Evolutionary conservation across 2,113 vertebrate genomes (phyloP).

Genomic region (Oenanthe melanoleuca): DNA sequence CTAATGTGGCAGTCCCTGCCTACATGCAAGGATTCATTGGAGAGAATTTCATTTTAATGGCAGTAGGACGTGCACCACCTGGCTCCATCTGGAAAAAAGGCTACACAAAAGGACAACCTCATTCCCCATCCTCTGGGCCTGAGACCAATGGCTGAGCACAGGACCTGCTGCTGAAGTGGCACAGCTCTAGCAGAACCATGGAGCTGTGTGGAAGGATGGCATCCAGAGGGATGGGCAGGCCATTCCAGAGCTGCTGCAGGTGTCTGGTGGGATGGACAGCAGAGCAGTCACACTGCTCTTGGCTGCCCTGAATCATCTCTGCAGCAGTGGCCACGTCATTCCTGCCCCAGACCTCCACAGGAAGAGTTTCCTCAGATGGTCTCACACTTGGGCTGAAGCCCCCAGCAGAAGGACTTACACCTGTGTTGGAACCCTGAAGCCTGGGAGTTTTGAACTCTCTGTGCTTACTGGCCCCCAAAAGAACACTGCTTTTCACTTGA

Average conservation of each 20-base stretch:
- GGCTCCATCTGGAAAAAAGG: background rate
- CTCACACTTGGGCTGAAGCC: background rate
- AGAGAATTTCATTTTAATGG: background rate
- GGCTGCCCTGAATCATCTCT: background rate
- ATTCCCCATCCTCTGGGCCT: background rate
- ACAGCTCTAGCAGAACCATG: background rate
- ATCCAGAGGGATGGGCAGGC: rapidly evolving
- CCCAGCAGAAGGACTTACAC: background rate
- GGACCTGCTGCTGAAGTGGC: background rate
- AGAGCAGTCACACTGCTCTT: background rate
- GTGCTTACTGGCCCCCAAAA: too few relatives aligned
- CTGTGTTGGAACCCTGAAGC: too few relatives aligned
- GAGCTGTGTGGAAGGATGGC: background rate
- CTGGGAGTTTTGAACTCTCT: too few relatives aligned
- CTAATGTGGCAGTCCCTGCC: background rate
- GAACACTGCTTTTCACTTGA: too few relatives aligned
- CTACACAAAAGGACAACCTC: background rate
- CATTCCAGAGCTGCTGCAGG: background rate
- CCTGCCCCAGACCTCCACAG: background rate
- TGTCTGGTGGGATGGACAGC: background rate
- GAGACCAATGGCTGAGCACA: background rate
- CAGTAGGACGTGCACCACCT: background rate
- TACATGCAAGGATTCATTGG: background rate
- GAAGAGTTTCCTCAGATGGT: background rate
- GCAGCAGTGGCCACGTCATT: background rate